Percentiles rank a stretch among this genome's conserved stretches.
Evolutionary conservation across 2,888 invertebrate species (phyloP).

Genomic region (Ennomos erosarius): DNA sequence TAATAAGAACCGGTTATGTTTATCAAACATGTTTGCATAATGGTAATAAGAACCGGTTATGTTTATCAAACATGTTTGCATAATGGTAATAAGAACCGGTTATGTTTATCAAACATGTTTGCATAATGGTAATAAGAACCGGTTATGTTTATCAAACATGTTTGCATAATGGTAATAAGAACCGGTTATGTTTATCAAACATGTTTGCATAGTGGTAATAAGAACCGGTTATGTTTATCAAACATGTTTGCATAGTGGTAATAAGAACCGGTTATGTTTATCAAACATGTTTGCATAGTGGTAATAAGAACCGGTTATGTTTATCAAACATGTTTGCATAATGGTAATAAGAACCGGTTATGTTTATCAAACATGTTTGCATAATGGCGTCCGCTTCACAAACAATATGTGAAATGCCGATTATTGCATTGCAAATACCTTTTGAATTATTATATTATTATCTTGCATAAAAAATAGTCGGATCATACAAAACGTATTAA

Average conservation of each 20-base stretch:
- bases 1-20: constrained; percentile 3
- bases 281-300: constrained; percentile 1
- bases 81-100: constrained; percentile 1
- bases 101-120: constrained; percentile 4
- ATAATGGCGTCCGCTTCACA: background rate
- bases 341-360: constrained; percentile 2
- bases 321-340: constrained; percentile 1
- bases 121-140: background rate
- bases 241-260: background rate
- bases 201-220: background rate
- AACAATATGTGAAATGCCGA: background rate
- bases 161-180: background rate
- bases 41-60: constrained; percentile 3
- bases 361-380: constrained; percentile 1
- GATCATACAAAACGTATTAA: too few relatives aligned
- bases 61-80: constrained; percentile 2
- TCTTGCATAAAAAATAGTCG: too few relatives aligned
- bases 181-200: constrained; percentile 4
- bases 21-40: constrained; percentile 1
- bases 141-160: constrained; percentile 5
- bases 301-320: constrained; percentile 3
- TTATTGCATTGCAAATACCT: background rate
- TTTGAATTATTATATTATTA: too few relatives aligned
- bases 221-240: constrained; percentile 5
- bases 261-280: constrained; percentile 4